Evolutionary conservation across 2,113 vertebrate genomes (phyloP), one percentile per base, ranked within the genome.

Genomic region (Notothenia rossii): DNA sequence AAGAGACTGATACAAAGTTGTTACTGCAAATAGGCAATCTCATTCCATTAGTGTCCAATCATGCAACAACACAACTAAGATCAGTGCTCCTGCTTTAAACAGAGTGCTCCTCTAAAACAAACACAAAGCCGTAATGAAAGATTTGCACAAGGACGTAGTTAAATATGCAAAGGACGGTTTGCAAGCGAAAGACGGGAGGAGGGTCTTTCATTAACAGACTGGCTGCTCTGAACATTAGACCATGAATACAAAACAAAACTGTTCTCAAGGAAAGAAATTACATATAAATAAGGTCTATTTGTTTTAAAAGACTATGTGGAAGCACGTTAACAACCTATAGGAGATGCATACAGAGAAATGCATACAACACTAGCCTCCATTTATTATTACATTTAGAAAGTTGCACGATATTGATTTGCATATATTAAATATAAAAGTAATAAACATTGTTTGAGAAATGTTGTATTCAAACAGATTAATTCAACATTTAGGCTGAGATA

Each of bases 1-100:
- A 46, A 53, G 48, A 59, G 49, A 17, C 43, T 20, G 69, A 86
- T 60, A 46, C 61, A 58, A 85, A 69, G n/a, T 63, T 79, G 71
- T 82, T 62, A 64, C 69, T 68, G 61, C 54, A 79, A 77, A 79
- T 40, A 75, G 72, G 62, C 61, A 77, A 77, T 77, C 45, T 82
- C 64, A 64, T 56, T 62, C 50, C 59, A 83, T 83, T 77, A 40
- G 65, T 20, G 13, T 61, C 54, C 61, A 77, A 82, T 76, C 70
- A 67, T 70, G 33, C 8, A 53, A 54, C 53, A 51, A 65, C 60
- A 60, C 50, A 77, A 46, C 36, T 55, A 60, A 78, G 59, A 65
- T 10, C 67, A 29, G 58, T 63, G 77, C 3, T 25, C 20, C 40
- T 60, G 61, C 71, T 69, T 75, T 77, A 53, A 63, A 75, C 43